Conservation (phyloP, 2,113 vertebrate genomes). For the Oncorhynchus masou region DNA sequence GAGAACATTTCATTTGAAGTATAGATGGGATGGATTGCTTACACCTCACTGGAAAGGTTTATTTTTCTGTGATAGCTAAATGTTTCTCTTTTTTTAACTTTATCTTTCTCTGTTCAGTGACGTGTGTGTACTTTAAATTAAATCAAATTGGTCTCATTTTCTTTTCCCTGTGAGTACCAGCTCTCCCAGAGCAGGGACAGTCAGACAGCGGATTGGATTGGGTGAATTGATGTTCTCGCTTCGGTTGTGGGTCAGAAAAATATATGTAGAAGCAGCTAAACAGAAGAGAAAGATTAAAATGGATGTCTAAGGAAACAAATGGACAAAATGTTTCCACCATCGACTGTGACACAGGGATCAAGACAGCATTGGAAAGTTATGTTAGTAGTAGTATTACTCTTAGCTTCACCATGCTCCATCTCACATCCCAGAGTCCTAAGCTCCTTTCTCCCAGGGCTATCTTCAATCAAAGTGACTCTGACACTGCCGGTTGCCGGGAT, state of each 20-base stretch:
- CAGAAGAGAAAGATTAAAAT: constrained; percentile 44
- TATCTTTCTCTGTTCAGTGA: too few species aligned
- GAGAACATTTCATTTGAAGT: too few species aligned
- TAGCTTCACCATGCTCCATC: constrained; percentile 24
- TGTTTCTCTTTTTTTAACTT: too few species aligned
- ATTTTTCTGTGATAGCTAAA: too few species aligned
- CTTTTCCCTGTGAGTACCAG: constrained; percentile 35
- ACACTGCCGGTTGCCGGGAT: constrained; percentile 60
- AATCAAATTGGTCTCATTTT: constrained; percentile 28
- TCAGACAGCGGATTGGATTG: constrained; percentile 30
- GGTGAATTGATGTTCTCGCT: constrained; percentile 54
- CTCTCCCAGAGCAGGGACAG: constrained; percentile 52
- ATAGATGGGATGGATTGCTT: too few species aligned
- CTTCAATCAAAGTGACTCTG: constrained; percentile 58
- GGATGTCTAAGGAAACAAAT: constrained; percentile 39
- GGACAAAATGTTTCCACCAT: constrained; percentile 54
- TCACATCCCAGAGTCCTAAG: constrained; percentile 37
- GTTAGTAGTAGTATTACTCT: constrained; percentile 33
- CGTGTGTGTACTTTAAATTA: too few species aligned
- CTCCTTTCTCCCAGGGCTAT: constrained; percentile 32
- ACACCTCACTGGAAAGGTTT: too few species aligned
- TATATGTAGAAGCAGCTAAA: constrained; percentile 49
- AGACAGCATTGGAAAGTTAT: constrained; percentile 49
- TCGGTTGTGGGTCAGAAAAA: constrained; percentile 32
- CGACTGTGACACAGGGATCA: constrained; percentile 65